These are phyloP conservation scores for Lasioglossum leucozonium DNA, from an alignment of 2,888 invertebrate species.

Conservation along the genomic window DNA sequence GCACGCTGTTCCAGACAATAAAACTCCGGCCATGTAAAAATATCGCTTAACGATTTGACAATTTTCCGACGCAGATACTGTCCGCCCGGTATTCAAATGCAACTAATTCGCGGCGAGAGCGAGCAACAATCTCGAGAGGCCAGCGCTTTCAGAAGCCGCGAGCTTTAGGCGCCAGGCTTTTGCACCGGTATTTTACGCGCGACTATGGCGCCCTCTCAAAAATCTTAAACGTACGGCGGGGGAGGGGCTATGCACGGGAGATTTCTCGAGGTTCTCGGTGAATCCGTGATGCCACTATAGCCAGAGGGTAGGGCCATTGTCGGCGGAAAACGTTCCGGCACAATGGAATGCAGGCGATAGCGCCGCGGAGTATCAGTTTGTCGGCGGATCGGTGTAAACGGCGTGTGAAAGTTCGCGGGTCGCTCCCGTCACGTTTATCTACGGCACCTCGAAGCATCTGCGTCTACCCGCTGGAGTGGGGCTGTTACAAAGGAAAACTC, in stretches of 20 bases:
- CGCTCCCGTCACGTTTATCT: slow-evolving; percentile 23
- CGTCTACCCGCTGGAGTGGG: background rate
- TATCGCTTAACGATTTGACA: background rate
- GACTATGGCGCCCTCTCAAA: slow-evolving; percentile 31
- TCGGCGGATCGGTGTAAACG: slow-evolving; percentile 36
- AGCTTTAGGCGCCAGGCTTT: background rate
- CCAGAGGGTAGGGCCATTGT: slow-evolving; percentile 34
- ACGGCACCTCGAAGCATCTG: slow-evolving; percentile 5
- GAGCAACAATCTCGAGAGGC: background rate
- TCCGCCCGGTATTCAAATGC: too few relatives aligned
- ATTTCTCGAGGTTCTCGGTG: background rate
- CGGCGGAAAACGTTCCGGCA: slow-evolving; percentile 30
- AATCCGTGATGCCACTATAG: background rate
- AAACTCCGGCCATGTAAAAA: too few relatives aligned
- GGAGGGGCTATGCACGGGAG: background rate
- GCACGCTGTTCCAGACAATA: background rate
- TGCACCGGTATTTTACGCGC: slow-evolving; percentile 21
- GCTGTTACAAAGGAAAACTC: slow-evolving; percentile 3
- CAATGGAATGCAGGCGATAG: slow-evolving; percentile 35
- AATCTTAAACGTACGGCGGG: slow-evolving; percentile 40
- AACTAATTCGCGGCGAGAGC: background rate
- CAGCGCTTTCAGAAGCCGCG: slow-evolving; percentile 5
- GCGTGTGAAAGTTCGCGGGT: slow-evolving; percentile 20
- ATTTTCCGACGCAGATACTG: too few relatives aligned
- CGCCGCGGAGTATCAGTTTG: slow-evolving; percentile 30